A percentile compares a stretch with the other conserved stretches of the same genome.
Evolutionary conservation across 2,113 vertebrate species (phyloP).

Genomic region (Mustela lutreola): DNA sequence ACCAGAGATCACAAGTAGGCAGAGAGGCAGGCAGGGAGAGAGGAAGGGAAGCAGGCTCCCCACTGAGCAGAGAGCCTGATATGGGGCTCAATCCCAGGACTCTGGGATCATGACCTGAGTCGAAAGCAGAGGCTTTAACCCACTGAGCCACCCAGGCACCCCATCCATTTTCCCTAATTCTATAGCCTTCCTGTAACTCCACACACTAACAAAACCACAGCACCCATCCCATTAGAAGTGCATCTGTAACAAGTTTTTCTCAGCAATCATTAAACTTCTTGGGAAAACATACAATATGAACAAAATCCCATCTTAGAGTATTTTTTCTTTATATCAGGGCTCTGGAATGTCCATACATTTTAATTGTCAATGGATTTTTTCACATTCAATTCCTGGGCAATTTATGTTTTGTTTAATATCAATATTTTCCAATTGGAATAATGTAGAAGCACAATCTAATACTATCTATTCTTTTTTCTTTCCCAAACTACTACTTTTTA

Average conservation of each 20-base stretch:
- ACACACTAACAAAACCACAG: neutral
- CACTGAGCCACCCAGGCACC: no score
- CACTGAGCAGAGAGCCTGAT: no score
- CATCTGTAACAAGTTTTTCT: neutral
- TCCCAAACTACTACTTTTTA: neutral
- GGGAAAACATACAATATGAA: neutral
- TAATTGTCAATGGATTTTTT: conserved; percentile 8
- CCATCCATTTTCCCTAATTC: neutral
- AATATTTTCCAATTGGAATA: conserved; percentile 1
- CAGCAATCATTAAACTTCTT: neutral
- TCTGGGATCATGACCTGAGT: no score
- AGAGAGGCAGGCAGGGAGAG: no score
- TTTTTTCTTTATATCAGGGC: neutral
- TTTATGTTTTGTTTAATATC: neutral
- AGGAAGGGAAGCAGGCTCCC: no score
- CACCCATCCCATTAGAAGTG: neutral
- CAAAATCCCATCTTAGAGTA: neutral
- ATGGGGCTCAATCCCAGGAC: no score
- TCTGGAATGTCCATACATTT: conserved; percentile 1
- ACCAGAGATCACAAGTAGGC: no score
- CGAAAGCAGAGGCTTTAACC: no score
- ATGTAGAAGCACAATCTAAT: neutral
- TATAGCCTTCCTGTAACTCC: neutral
- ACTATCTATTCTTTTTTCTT: neutral
- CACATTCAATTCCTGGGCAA: neutral